phyloP scores from a whole-genome alignment of 2,113 vertebrate species.

The Chamaea fasciata region DNA sequence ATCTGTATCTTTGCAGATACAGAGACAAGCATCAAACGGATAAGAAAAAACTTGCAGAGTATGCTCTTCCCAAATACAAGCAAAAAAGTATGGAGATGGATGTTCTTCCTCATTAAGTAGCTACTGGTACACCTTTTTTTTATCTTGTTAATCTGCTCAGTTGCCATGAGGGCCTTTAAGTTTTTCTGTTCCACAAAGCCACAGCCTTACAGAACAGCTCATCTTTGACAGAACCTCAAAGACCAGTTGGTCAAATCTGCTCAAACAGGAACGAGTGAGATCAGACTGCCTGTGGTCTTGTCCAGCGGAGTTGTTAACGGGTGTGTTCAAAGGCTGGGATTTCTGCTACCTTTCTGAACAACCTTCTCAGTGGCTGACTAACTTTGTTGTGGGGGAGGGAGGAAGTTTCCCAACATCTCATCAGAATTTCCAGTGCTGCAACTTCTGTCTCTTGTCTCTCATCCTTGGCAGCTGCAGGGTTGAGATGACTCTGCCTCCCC shows the following conservation, averaged over 20 bases:
- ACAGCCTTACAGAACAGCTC: background rate
- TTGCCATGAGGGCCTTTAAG: background rate
- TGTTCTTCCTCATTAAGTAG: background rate
- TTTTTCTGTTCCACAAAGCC: background rate
- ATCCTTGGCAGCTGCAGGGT: background rate
- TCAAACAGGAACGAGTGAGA: background rate
- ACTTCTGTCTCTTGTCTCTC: background rate
- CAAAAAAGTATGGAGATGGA: background rate
- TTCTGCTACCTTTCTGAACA: background rate
- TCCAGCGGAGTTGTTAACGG: background rate
- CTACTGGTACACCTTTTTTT: background rate
- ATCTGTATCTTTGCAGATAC: background rate
- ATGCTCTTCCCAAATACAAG: background rate
- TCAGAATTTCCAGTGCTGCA: slow-evolving; percentile 7
- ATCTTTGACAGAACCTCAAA: background rate
- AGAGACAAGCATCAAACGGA: background rate
- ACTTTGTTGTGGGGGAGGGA: background rate
- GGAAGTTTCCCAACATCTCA: background rate
- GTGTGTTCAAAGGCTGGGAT: background rate
- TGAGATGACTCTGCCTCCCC: background rate
- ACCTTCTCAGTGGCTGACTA: background rate
- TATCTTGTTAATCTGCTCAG: background rate
- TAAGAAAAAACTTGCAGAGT: background rate
- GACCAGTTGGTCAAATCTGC: background rate
- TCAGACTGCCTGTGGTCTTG: background rate